Base-by-base conservation (phyloP, 1,140 invertebrate genomes). In the Eulimnadia texana region DNA sequence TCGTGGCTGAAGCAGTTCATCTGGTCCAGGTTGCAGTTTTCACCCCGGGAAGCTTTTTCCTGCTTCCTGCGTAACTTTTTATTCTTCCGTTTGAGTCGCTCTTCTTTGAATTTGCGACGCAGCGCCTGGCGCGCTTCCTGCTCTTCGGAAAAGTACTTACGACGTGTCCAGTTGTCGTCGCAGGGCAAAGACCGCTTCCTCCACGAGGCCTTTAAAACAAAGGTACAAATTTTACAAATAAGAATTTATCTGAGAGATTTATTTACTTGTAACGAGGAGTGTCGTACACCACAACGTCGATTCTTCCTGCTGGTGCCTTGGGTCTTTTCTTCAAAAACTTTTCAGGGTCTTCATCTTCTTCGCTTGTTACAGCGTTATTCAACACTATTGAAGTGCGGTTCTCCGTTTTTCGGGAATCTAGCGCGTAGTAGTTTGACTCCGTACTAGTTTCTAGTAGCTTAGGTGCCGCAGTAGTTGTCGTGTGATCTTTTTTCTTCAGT, bases 1-100 rank as follows among this genome's bases (percentile, higher is more conserved):
- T 95, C 89, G 69, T 97, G 93, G 64, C 87, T 86, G 74, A 97
- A 97, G 70, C 94, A 98, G 73, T 97, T 97, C 89, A 97, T 94
- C 68, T 83, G 84, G 70, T 90, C 88, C 53, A 62, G 51, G 52
- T 60, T 63, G 51, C 62, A 63, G 13, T 50, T n/a, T n/a, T n/a
- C n/a, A n/a, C n/a, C n/a, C 25, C 20, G 51, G 20, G 58, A 47
- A 33, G 29, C 61, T 85, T 69, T 70, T 85, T 85, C 52, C 0
- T 83, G 82, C 74, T 88, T 88, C 66, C 84, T 84, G 60, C 80
- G 79, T 51, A 85, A 74, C 72, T 88, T 90, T 29, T 84, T 76
- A 65, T 87, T 79, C 68, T 86, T 87, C 68, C 84, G 88, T 23
- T 79, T 80, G 42, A 86, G 73, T 62, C 84, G 79, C 67, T 87